Evolutionary conservation across 2,888 invertebrate species (phyloP).

Genomic region (Osmoderma eremita): DNA sequence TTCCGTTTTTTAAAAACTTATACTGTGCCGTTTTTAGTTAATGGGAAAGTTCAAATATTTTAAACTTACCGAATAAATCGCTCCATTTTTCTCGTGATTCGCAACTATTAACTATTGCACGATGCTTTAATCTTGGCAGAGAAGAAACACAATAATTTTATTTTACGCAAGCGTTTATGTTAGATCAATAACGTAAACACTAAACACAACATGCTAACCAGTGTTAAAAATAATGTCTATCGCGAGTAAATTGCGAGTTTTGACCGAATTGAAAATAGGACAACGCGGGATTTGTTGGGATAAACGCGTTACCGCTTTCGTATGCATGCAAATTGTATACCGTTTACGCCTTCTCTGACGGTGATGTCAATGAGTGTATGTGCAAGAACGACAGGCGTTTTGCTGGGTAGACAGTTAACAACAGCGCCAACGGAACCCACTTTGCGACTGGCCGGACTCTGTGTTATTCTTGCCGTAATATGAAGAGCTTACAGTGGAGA

Average conservation of each 20-base stretch:
- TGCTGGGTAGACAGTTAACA: slow-evolving; percentile 15
- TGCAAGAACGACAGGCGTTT: slow-evolving; percentile 11
- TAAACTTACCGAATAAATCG: slow-evolving; percentile 32
- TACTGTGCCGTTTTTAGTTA: not conserved
- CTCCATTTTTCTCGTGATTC: slow-evolving; percentile 19
- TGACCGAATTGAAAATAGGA: slow-evolving; percentile 4
- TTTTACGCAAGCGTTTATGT: not conserved
- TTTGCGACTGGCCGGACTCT: slow-evolving; percentile 46
- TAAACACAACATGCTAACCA: slow-evolving; percentile 9
- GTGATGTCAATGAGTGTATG: slow-evolving; percentile 21
- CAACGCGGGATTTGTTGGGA: slow-evolving; percentile 4
- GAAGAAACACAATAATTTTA: slow-evolving; percentile 19
- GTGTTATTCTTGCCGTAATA: slow-evolving; percentile 48
- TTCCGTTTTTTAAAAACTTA: not conserved
- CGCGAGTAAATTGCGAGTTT: too few species aligned
- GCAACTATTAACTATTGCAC: too few species aligned
- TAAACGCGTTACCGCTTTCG: slow-evolving; percentile 12
- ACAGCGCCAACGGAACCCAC: slow-evolving; percentile 43
- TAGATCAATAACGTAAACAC: not conserved
- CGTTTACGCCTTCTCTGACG: slow-evolving; percentile 11
- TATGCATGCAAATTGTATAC: slow-evolving; percentile 3
- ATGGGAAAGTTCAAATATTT: not conserved
- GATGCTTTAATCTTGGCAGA: not conserved
- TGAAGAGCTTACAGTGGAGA: slow-evolving; percentile 51
- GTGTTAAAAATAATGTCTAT: not conserved